Evolutionary conservation across 2,797 vertebrate species (phyloP), one percentile per base, ranked within the genome.

Genomic region (Passerculus sandwichensis): DNA sequence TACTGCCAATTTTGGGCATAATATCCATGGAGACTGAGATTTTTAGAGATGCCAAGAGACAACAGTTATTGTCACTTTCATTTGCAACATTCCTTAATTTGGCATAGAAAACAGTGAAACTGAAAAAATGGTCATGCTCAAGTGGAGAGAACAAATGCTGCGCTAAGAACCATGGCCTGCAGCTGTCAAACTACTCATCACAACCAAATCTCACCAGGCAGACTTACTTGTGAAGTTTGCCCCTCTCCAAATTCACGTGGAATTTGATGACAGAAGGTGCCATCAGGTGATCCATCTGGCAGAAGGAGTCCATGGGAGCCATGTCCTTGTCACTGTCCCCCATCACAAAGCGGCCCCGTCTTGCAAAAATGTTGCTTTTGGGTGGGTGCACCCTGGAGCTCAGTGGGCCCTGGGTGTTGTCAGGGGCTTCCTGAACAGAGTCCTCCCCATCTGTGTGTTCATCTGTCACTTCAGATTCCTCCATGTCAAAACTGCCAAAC

Each of bases 221-320:
- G 88, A 95, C 72, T 95, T 71, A 90, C 96, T 95, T 96, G 40
- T 94, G 94, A 32, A 97, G 94, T 94, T 98, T 97, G 95, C 98
- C 95, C 74, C 91, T 98, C 88, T 98, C 96, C 96, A 98, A 93
- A 36, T 96, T 95, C 51, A 97, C 91, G 51, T 99, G 98, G 74
- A 99, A 97, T 93, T 97, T 98, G 78, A 99, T 95, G 95, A 97
- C 54, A 44, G 97, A 96, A 54, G 92, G 95, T 48, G 86, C 59
- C 5, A 61, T 1, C 74, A 98, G 97, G 57, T 98, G 96, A 47
- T 99, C 98, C 94, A 99, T 98, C 85, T 98, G 98, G 53, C 98
- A 98, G 56, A 98, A 97, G 9, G 98, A 98, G 95, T 99, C 99
- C 98, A 99, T 99, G 29, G 98, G 98, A 16, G 98, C 98, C 84